A percentile compares a stretch with the other conserved stretches of the same genome.
Evolutionary conservation across 2,113 vertebrate genomes (phyloP).

Genomic region (Poecile atricapillus): DNA sequence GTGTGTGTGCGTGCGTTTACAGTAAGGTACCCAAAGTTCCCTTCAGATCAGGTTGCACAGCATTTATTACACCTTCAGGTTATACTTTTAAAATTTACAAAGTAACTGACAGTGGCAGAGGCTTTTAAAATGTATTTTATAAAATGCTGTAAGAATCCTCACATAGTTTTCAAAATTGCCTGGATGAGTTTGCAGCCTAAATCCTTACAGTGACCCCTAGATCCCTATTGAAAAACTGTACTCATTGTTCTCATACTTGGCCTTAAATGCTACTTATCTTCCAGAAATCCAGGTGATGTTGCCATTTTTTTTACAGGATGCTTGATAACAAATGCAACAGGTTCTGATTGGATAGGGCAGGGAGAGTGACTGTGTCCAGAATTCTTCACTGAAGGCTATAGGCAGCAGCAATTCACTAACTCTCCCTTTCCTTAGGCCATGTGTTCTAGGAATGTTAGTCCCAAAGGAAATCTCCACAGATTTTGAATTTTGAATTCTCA

Average conservation of each 20-base stretch:
- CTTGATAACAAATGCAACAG: neutral
- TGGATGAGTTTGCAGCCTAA: neutral
- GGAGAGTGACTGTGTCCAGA: neutral
- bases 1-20: neutral
- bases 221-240: neutral
- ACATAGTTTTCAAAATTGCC: neutral
- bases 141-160: neutral
- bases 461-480: neutral
- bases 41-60: neutral
- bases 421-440: neutral
- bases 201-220: neutral
- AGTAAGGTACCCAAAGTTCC: conserved; percentile 21
- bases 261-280: neutral
- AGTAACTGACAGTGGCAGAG: neutral
- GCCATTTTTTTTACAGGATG: neutral
- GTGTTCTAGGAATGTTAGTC: neutral
- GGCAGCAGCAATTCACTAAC: neutral
- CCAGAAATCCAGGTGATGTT: neutral
- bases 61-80: conserved; percentile 45
- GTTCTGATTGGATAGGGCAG: neutral
- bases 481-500: neutral
- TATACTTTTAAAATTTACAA: conserved; percentile 40
- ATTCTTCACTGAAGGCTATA: neutral
- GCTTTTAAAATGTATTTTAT: conserved; percentile 19
- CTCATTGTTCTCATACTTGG: neutral